phyloP scores from a whole-genome alignment of 1,140 invertebrate genomes.

The Cydia pomonella region DNA sequence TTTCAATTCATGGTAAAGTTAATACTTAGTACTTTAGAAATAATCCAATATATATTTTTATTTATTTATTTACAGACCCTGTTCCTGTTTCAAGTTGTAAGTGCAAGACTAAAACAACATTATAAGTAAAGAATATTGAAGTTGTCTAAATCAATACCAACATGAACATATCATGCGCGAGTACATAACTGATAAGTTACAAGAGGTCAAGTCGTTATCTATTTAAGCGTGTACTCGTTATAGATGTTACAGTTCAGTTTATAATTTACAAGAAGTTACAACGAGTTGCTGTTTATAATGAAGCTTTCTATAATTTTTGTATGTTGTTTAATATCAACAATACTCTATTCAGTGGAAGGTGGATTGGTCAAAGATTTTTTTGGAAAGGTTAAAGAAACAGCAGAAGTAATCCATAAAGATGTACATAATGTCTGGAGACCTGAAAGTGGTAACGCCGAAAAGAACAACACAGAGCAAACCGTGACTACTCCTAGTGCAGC shows the following conservation, averaged over 20 bases:
- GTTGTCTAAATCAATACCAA: background rate
- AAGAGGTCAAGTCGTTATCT: slow-evolving; percentile 22
- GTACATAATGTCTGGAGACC: slow-evolving; percentile 33
- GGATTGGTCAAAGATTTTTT: slow-evolving; percentile 37
- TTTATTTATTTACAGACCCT: background rate
- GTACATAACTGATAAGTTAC: background rate
- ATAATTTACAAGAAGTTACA: slow-evolving; percentile 38
- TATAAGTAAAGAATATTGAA: background rate
- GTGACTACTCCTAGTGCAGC: background rate
- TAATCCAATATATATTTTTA: too few species aligned
- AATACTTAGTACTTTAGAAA: too few species aligned
- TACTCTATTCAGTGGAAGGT: slow-evolving; percentile 11
- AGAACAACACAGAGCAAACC: background rate
- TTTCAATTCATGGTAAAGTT: too few species aligned
- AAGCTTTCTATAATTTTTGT: slow-evolving; percentile 41
- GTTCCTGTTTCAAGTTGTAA: background rate
- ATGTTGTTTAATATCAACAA: slow-evolving; percentile 36
- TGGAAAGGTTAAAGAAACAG: slow-evolving; percentile 40
- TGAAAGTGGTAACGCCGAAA: background rate
- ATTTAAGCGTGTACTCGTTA: slow-evolving; percentile 13
- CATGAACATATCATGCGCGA: background rate
- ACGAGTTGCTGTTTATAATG: slow-evolving; percentile 41
- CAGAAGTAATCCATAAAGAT: slow-evolving; percentile 39
- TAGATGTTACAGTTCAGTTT: slow-evolving; percentile 42
- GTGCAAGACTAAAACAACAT: background rate